Evolutionary conservation across 2,888 invertebrate species (phyloP), one percentile per base, ranked within the genome.

Genomic region (Eulithis prunata): DNA sequence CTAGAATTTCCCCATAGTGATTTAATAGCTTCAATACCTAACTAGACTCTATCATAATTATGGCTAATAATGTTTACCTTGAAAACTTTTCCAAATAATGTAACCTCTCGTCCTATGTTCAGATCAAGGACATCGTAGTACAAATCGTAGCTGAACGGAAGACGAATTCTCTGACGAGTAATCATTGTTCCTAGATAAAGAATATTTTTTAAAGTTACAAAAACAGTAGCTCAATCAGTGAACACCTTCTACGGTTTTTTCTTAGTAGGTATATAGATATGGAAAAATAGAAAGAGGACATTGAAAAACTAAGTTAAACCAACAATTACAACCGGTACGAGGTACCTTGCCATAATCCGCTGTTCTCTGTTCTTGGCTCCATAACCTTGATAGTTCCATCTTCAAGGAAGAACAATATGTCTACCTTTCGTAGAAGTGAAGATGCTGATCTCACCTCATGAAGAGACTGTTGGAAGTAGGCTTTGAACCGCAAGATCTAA

Each of bases 341-440:
- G 32, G 32, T 86, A 95, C 98, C 98, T 94, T 98, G 98, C 45
- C 96, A 95, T 74, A 97, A 94, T 4, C 98, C 98, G 76, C 97
- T 97, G 81, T 98, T 98, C 60, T 95, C 95, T 8, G 96, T 94
- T 78, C 95, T 94, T 0, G 97, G 97, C 82, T 98, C 98, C 71
- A 90, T 87, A 3, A 98, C 96, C 90, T 98, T 97, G 74, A 98
- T 96, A 1, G 98, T 98, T 13, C 97, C 98, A 87, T 99, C 98
- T 89, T 98, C 98, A 52, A 98, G 93, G 78, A 96, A 98, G 82
- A 97, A 98, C 73, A 95, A 96, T 62, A 98, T 96, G 74, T 96
- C 96, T 4, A 98, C 97, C 77, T 95, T 95, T 28, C 98, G 95
- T 62, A 98, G 90, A 77, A 96, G 94, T 76, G 94, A 96, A 41